phyloP scores from a whole-genome alignment of 2,797 vertebrate species.

The Cirrhinus molitorella region DNA sequence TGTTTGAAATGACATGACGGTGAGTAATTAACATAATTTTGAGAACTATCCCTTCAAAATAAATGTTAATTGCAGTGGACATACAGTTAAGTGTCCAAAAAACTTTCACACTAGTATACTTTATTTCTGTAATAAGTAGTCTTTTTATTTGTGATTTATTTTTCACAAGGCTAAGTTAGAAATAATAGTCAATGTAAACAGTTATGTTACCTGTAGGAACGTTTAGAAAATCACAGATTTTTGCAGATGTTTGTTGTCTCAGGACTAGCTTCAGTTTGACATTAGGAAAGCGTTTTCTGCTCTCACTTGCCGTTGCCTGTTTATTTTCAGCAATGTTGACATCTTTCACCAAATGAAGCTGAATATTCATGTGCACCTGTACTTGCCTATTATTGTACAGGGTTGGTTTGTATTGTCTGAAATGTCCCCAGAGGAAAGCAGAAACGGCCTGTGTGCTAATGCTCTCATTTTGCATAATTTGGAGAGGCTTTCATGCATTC shows the following conservation, averaged over 20 bases:
- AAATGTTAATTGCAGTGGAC: too few relatives aligned
- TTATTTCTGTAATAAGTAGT: too few relatives aligned
- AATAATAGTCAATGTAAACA: too few relatives aligned
- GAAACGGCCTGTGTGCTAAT: background rate
- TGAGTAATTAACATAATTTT: too few relatives aligned
- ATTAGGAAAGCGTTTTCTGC: background rate
- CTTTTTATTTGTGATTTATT: too few relatives aligned
- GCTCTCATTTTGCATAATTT: slow-evolving; percentile 3
- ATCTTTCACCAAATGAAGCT: background rate
- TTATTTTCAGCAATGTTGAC: background rate
- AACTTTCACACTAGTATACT: too few relatives aligned
- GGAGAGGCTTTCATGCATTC: slow-evolving; percentile 1
- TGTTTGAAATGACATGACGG: too few relatives aligned
- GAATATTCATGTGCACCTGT: slow-evolving; percentile 45
- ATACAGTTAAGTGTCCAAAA: too few relatives aligned
- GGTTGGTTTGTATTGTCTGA: slow-evolving; percentile 26
- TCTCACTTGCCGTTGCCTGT: background rate
- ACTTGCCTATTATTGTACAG: background rate
- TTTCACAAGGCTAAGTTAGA: too few relatives aligned
- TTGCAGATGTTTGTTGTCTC: background rate
- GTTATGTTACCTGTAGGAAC: background rate
- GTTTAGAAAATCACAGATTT: background rate
- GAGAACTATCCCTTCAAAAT: too few relatives aligned
- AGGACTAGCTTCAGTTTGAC: background rate
- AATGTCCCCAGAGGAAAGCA: slow-evolving; percentile 21